Percentiles rank a stretch among this genome's conserved stretches.
Conservation (phyloP, 2,113 vertebrate species). For the Cyrtonyx montezumae region DNA sequence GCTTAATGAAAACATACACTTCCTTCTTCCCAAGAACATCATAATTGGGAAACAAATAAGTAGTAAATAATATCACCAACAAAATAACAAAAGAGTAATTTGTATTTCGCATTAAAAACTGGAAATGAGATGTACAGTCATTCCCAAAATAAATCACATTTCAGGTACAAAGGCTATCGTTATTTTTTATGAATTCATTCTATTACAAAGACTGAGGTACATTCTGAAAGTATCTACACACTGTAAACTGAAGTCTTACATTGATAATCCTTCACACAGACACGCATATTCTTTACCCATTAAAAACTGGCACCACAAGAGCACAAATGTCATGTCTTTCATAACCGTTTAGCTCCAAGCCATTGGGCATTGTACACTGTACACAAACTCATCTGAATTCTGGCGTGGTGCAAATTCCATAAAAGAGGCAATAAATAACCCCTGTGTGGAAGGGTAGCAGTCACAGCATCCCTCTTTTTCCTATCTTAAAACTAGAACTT, state of each 20-base stretch:
- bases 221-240: background rate
- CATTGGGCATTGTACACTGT: conserved; percentile 6
- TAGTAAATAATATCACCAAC: background rate
- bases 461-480: background rate
- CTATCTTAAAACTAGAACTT: background rate
- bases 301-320: conserved; percentile 11
- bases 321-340: conserved; percentile 27
- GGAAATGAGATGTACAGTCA: background rate
- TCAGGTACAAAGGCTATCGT: background rate
- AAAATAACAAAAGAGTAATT: background rate
- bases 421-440: conserved; percentile 43
- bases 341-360: background rate
- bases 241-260: background rate
- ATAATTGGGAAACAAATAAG: background rate
- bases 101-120: background rate
- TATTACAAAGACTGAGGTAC: background rate
- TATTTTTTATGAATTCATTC: background rate
- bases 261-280: background rate
- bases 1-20: background rate
- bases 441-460: background rate
- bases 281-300: background rate
- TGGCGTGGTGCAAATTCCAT: background rate
- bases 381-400: conserved; percentile 50
- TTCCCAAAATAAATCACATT: background rate
- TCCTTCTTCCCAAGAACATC: background rate